Base-by-base conservation (phyloP, 1,140 invertebrate species). In the silkworm (Bombyx mori) region DNA sequence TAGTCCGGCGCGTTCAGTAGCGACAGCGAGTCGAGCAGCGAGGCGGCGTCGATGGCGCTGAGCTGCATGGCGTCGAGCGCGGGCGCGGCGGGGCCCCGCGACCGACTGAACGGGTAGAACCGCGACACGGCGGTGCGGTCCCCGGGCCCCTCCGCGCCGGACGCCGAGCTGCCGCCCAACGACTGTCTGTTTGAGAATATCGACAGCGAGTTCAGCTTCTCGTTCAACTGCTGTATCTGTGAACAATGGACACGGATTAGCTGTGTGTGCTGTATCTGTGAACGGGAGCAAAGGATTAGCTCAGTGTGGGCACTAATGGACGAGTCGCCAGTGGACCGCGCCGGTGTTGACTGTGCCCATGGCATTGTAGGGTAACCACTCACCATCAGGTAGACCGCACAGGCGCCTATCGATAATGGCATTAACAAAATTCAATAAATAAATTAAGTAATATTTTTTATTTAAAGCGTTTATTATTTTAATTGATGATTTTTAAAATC, bases 1-100 rank as follows among this genome's bases (percentile, higher is more conserved):
- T 84, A 89, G 57, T 89, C 88, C 0, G 86, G 83, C 7, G 83
- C 88, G 57, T 87, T 87, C 8, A 89, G 69, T 1, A 89, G 68
- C 3, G 86, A 88, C 63, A 87, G 88, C 8, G 86, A 88, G 65
- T 88, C 87, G 9, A 88, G 61, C 9, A 86, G 69, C 47, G 77
- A 73, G 26, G 71, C 71, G 43, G 82, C 75, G 61, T 85, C 82
- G 48, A 86, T 77, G 45, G 84, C 71, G 58, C 77, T 70, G 46
- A 79, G 56, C 62, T 82, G 75, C 79, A 79, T 72, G 48, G 63
- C 56, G 66, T 77, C 68, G n/a, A 77, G 57, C 8, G 62, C 42
- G 10, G 61, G 46, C 12, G 65, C 46, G 10, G 62, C 50, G 49
- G 71, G 60, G 47, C 56, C 46, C 50, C 63, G 71, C 26, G 55